Conservation (phyloP, 2,113 vertebrate genomes). For the Gracilinanus agilis region DNA sequence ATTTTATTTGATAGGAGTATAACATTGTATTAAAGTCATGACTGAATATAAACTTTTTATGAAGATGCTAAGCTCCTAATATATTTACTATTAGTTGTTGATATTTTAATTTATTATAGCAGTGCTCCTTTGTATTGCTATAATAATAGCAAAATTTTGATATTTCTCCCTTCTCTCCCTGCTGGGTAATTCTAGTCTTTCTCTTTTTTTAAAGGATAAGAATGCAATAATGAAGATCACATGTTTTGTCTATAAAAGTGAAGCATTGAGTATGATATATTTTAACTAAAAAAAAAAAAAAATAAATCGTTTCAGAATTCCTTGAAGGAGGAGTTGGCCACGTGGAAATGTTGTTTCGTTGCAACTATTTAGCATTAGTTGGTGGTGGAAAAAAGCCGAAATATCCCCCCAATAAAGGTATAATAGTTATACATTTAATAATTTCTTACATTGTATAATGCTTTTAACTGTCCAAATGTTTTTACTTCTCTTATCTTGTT, state of each 20-base stretch:
- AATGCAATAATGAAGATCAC: neutral
- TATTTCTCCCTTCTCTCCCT: neutral
- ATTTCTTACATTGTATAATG: rapidly evolving
- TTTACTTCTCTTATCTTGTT: neutral
- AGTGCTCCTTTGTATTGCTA: neutral
- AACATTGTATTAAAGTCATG: neutral
- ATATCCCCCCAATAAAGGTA: slow-evolving; percentile 99
- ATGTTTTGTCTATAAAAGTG: neutral
- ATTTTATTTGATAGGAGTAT: neutral
- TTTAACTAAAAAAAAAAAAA: neutral
- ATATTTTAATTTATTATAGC: neutral
- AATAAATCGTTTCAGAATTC: slow-evolving; percentile 90
- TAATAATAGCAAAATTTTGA: neutral
- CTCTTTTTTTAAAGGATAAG: neutral
- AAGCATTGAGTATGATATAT: neutral
- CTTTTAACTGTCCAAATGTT: neutral
- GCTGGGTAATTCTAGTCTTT: neutral
- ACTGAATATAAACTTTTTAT: neutral
- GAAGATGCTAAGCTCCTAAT: neutral
- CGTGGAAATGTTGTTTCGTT: slow-evolving; percentile 98
- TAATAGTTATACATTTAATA: neutral
- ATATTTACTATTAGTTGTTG: neutral
- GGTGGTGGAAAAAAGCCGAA: slow-evolving; percentile 99
- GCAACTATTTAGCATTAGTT: slow-evolving; percentile 98
- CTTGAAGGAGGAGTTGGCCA: slow-evolving; percentile 97